phyloP scores from a whole-genome alignment of 37 sponge, comb jelly and placozoan genomes.

The Eunapius fragilis region DNA sequence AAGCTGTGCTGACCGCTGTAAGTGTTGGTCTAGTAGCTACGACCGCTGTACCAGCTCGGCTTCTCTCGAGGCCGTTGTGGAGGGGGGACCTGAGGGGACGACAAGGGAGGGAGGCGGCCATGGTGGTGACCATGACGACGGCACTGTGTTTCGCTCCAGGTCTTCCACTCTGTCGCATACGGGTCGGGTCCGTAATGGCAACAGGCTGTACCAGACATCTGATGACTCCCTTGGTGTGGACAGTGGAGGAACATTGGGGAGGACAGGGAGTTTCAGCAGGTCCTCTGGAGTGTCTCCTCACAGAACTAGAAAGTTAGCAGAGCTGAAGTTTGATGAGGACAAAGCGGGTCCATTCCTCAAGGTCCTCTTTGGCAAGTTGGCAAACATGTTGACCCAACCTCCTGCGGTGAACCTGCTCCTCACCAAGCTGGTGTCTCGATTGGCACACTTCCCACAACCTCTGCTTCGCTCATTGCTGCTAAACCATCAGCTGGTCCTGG shows the following conservation, averaged over 20 bases:
- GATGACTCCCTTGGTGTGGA: background rate
- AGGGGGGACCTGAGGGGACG: background rate
- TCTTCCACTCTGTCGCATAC: background rate
- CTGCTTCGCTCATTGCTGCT: constrained; percentile 73
- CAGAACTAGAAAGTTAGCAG: background rate
- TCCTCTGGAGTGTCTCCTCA: constrained; percentile 1
- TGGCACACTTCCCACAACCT: constrained; percentile 84
- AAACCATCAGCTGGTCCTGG: constrained; percentile 70
- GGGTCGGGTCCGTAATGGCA: background rate
- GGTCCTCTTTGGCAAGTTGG: constrained; percentile 64
- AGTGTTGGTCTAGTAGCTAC: constrained; percentile 72
- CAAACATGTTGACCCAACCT: constrained; percentile 46
- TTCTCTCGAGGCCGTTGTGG: background rate
- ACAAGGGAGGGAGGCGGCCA: background rate
- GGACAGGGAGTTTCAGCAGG: background rate
- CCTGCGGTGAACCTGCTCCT: constrained; percentile 58
- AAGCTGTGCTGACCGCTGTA: constrained; percentile 50
- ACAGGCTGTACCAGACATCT: background rate
- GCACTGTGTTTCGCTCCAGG: background rate
- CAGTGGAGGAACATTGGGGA: background rate
- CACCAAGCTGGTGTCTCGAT: constrained; percentile 55
- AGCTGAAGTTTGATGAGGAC: constrained; percentile 33
- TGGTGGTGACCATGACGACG: constrained; percentile 7
- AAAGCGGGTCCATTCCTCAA: constrained; percentile 65
- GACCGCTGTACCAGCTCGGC: constrained; percentile 4